Evolutionary conservation across 2,888 invertebrate genomes (phyloP).

Genomic region (Scelioninae gen. 2): DNA sequence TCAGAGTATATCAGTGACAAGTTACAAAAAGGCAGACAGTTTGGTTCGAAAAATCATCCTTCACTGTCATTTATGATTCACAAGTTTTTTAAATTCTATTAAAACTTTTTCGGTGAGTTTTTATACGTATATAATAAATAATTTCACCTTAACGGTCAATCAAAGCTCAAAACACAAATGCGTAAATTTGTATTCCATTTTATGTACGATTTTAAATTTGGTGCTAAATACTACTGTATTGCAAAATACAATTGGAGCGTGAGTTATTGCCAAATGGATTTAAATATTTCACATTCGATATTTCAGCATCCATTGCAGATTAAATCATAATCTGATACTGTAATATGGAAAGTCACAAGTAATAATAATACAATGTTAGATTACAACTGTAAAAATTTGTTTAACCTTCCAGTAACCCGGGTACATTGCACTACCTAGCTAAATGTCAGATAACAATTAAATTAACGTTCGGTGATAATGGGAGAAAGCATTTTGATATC

Average conservation of each 20-base stretch:
- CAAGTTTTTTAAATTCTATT: no score
- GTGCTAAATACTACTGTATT: background rate
- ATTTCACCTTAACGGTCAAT: no score
- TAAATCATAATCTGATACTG: background rate
- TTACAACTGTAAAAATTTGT: no score
- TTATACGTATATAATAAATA: background rate
- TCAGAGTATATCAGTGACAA: background rate
- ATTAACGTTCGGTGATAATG: no score
- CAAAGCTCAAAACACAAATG: no score
- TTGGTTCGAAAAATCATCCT: background rate
- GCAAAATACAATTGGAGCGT: conserved; percentile 2
- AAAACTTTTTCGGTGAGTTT: background rate
- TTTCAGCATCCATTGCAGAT: conserved; percentile 5
- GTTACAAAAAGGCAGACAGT: background rate
- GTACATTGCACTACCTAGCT: no score
- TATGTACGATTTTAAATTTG: conserved; percentile 7
- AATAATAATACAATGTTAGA: background rate
- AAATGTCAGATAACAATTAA: no score
- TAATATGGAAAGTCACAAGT: background rate
- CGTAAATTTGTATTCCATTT: no score
- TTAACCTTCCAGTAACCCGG: no score
- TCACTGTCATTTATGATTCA: background rate
- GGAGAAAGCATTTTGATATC: no score
- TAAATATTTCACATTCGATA: conserved; percentile 3
- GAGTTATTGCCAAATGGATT: conserved; percentile 4